Conservation (phyloP, 2,797 vertebrate genomes). For the Chelidonichthys spinosus region DNA sequence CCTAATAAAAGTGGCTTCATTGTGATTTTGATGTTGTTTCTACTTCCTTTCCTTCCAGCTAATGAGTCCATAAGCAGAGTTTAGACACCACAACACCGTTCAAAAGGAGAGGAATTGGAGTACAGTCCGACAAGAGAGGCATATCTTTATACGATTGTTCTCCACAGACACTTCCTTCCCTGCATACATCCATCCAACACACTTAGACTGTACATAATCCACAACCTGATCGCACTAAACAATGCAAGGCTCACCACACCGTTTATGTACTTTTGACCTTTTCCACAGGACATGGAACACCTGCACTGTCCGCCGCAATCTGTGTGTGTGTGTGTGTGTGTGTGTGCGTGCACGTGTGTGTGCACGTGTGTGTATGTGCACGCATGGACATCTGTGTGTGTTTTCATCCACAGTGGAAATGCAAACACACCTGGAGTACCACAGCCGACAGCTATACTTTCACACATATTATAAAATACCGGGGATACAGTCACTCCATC, state of each 20-base stretch:
- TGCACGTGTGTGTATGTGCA: not conserved
- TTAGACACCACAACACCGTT: conserved; percentile 22
- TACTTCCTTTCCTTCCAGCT: not conserved
- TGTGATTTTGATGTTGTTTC: not conserved
- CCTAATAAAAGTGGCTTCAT: not conserved
- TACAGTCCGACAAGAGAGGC: not conserved
- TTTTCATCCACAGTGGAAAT: conserved; percentile 57
- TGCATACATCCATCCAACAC: conserved; percentile 5
- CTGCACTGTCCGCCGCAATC: conserved; percentile 3
- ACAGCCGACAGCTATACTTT: conserved; percentile 62
- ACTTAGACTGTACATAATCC: not conserved
- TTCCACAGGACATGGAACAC: conserved; percentile 10
- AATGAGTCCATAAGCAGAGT: conserved; percentile 18
- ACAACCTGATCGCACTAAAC: not conserved
- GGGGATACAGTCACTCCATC: conserved; percentile 47
- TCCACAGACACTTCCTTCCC: conserved; percentile 33
- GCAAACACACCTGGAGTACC: conserved; percentile 76
- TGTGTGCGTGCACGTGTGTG: conserved; percentile 17
- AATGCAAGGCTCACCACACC: conserved; percentile 5
- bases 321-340: conserved; percentile 9
- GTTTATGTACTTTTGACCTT: conserved; percentile 36
- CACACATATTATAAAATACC: conserved; percentile 68
- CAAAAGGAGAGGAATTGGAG: not conserved
- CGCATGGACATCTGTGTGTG: conserved; percentile 19
- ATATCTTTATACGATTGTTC: conserved; percentile 26